phyloP scores from a whole-genome alignment of 2,888 invertebrate genomes.

The Camptogramma bilineatum region DNA sequence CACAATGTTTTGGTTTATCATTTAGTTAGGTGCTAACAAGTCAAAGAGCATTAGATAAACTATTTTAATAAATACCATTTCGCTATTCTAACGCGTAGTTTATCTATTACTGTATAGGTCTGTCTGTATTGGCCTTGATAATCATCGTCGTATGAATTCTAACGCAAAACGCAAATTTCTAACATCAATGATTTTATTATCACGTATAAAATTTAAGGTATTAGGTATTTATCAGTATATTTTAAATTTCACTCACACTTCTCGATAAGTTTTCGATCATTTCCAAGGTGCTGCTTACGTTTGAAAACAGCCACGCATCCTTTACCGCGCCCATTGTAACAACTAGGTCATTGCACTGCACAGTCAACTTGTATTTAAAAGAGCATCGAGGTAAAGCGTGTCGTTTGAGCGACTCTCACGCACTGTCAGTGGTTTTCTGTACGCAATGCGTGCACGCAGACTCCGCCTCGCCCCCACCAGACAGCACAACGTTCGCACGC shows the following conservation, averaged over 20 bases:
- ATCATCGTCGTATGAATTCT: no score
- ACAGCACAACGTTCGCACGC: constrained; percentile 55
- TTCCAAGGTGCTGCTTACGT: constrained; percentile 56
- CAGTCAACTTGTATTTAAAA: constrained; percentile 36
- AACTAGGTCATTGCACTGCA: constrained; percentile 47
- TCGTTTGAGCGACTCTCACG: constrained; percentile 66
- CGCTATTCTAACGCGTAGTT: constrained; percentile 16
- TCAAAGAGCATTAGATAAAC: constrained; percentile 17
- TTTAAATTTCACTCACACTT: constrained; percentile 54
- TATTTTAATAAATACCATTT: not conserved
- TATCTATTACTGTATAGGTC: not conserved
- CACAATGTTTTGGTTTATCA: constrained; percentile 20
- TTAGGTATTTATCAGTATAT: not conserved
- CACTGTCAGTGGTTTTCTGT: constrained; percentile 58
- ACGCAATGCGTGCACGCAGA: constrained; percentile 78
- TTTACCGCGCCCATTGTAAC: constrained; percentile 59
- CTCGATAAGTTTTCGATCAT: constrained; percentile 51
- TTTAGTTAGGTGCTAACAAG: constrained; percentile 8
- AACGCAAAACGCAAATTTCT: not conserved
- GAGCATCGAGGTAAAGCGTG: constrained; percentile 45
- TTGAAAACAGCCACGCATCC: constrained; percentile 61
- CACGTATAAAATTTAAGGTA: no score
- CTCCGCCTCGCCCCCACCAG: constrained; percentile 65
- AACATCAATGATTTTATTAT: no score
- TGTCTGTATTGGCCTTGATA: not conserved